These are phyloP conservation scores for Crotalus viridis DNA, from an alignment of 2,113 vertebrate species.

Conservation along the genomic window DNA sequence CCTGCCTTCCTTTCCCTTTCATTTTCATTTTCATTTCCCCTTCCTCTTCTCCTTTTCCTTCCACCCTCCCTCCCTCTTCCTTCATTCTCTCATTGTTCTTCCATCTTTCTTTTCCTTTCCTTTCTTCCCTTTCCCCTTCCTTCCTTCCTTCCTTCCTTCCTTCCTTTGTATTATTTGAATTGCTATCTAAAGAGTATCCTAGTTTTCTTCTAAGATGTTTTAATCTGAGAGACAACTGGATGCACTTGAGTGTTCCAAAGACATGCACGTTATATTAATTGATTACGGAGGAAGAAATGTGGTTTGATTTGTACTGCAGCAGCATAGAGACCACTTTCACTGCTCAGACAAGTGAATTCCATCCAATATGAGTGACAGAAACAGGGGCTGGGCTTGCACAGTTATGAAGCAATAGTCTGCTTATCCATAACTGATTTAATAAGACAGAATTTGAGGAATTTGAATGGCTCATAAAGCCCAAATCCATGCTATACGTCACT, in stretches of 20 bases:
- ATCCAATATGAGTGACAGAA: background rate
- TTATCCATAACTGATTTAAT: background rate
- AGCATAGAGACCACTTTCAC: background rate
- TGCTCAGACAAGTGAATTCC: background rate
- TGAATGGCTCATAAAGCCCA: background rate
- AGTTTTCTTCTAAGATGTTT: background rate
- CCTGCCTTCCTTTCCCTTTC: background rate
- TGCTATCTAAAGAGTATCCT: background rate
- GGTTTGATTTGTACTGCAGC: background rate
- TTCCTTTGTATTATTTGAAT: background rate
- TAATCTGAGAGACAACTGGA: background rate
- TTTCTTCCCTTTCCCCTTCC: no score
- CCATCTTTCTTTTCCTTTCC: background rate
- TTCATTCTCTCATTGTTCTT: background rate
- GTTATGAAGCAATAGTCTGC: background rate
- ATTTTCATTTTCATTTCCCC: no score
- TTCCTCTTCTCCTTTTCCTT: background rate
- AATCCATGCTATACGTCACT: background rate
- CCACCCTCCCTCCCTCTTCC: no score
- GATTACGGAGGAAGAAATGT: background rate
- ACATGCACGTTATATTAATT: background rate
- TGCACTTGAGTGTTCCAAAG: background rate
- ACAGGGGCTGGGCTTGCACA: background rate
- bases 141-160: background rate
- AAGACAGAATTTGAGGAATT: background rate